phyloP scores from a whole-genome alignment of 2,888 invertebrate genomes.

The Drosophila recens region DNA sequence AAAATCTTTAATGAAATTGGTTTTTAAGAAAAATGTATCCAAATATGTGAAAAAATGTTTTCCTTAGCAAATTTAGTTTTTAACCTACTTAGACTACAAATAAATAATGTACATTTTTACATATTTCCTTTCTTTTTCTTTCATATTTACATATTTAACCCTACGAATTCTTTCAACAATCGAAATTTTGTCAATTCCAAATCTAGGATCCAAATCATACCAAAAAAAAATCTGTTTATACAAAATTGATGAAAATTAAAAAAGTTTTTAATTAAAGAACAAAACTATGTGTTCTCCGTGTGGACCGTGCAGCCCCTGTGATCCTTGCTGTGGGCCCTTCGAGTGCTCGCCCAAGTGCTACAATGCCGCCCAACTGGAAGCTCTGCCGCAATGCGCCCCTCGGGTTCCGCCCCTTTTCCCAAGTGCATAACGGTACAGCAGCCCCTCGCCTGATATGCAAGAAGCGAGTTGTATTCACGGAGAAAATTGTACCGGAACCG shows the following conservation, averaged over 20 bases:
- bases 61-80: no score
- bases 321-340: slow-evolving; percentile 4
- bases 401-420: slow-evolving; percentile 8
- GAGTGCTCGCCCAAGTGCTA: slow-evolving; percentile 12
- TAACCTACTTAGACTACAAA: no score
- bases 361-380: slow-evolving; percentile 7
- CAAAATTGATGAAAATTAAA: neutral
- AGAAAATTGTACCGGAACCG: slow-evolving; percentile 9
- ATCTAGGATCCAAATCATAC: neutral
- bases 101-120: no score
- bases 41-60: no score
- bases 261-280: neutral
- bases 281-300: slow-evolving; percentile 9
- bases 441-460: slow-evolving; percentile 7
- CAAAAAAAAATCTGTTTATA: neutral
- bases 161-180: neutral
- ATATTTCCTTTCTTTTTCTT: neutral
- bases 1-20: neutral
- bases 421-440: slow-evolving; percentile 13
- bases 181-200: neutral
- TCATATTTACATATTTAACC: neutral
- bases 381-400: slow-evolving; percentile 8
- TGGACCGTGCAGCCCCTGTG: slow-evolving; percentile 8
- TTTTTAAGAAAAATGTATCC: neutral
- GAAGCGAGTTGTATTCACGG: slow-evolving; percentile 8